phyloP scores from a whole-genome alignment of 2,888 invertebrate genomes.

The Leucoptera coffeella region DNA sequence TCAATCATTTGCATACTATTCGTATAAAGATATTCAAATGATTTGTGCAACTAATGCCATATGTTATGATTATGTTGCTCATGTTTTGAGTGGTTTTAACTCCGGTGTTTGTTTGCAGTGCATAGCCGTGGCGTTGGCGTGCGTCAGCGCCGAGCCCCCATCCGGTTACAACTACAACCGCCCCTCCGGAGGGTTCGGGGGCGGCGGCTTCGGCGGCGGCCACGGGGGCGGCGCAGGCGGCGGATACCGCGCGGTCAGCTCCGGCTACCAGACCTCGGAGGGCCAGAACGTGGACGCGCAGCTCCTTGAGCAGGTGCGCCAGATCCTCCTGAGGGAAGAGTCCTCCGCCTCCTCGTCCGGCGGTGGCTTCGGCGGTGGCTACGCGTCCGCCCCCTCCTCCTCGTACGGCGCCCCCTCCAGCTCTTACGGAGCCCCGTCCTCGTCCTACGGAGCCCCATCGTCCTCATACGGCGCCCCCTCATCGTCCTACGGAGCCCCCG shows the following conservation, averaged over 20 bases:
- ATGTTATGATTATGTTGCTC: too few relatives aligned
- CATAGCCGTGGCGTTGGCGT: conserved; percentile 74
- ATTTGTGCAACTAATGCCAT: too few relatives aligned
- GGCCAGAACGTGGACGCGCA: conserved; percentile 76
- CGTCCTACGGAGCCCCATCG: conserved; percentile 55
- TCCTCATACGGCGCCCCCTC: conserved; percentile 63
- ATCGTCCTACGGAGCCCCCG: conserved; percentile 58
- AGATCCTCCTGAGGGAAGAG: conserved; percentile 79
- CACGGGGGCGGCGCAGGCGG: conserved; percentile 55
- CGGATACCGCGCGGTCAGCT: conserved; percentile 68
- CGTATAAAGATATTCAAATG: too few relatives aligned
- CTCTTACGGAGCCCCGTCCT: conserved; percentile 53
- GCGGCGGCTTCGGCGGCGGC: conserved; percentile 22
- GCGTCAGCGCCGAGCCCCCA: conserved; percentile 69
- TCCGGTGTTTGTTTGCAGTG: conserved; percentile 65
- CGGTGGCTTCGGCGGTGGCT: conserved; percentile 27
- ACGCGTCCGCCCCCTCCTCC: conserved; percentile 50
- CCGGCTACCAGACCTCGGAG: conserved; percentile 75
- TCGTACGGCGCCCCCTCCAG: conserved; percentile 34
- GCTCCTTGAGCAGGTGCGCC: conserved; percentile 77
- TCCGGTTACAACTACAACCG: conserved; percentile 72
- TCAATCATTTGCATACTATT: too few relatives aligned
- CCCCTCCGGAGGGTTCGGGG: conserved; percentile 49
- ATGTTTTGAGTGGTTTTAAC: too few relatives aligned
- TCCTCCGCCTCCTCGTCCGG: conserved; percentile 53